Conservation (phyloP, 2,113 vertebrate genomes). For the Prunella fulvescens region DNA sequence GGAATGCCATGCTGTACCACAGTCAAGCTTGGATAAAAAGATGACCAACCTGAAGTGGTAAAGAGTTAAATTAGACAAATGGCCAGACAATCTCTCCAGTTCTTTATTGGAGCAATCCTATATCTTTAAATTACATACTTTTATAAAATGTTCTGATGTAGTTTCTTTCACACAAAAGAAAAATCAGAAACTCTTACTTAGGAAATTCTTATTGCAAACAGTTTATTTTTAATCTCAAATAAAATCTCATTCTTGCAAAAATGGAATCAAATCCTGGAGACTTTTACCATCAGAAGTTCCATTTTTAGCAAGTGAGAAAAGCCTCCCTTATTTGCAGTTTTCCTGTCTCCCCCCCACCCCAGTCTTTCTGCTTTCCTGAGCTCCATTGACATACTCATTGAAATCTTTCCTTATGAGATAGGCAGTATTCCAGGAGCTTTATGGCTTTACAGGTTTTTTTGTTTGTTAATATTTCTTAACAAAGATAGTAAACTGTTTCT, state of each 20-base stretch:
- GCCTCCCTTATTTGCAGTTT: neutral
- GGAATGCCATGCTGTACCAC: constrained; percentile 99
- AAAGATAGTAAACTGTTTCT: neutral
- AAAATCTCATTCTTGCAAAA: neutral
- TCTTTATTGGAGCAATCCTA: constrained; percentile 10
- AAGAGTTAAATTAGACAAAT: constrained; percentile 52
- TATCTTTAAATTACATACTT: neutral
- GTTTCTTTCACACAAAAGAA: constrained; percentile 3
- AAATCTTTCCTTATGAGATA: neutral
- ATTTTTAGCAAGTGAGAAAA: neutral
- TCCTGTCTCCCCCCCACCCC: neutral
- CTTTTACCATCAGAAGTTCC: neutral
- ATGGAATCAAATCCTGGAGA: neutral
- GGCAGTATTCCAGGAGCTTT: neutral
- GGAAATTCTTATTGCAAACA: neutral
- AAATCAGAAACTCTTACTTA: neutral
- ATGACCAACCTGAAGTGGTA: constrained; percentile 89
- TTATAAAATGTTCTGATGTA: neutral
- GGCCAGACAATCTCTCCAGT: constrained; percentile 29
- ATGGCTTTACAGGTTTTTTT: neutral
- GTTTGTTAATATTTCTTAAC: neutral
- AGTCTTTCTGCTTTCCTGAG: neutral
- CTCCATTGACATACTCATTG: neutral
- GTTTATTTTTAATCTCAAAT: neutral
- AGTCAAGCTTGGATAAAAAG: constrained; percentile 98